Conservation (phyloP, 2,888 invertebrate species). For the Clanis bilineata region DNA sequence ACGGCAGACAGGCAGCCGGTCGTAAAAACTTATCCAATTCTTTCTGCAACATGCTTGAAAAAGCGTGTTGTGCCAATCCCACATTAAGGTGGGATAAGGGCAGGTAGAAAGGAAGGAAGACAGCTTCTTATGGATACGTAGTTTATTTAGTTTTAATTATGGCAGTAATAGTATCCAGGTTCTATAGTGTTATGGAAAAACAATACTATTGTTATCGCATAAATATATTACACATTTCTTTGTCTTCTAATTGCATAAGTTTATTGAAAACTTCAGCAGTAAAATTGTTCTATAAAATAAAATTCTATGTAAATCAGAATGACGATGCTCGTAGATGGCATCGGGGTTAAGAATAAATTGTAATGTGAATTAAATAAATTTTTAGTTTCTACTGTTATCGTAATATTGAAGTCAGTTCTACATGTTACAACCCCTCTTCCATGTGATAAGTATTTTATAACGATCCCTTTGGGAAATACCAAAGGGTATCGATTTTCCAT, state of each 20-base stretch:
- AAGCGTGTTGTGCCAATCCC: no score
- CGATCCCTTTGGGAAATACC: constrained; percentile 5
- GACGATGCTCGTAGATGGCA: not conserved
- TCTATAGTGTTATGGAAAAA: not conserved
- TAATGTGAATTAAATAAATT: not conserved
- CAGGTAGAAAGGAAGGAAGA: no score
- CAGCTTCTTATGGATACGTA: no score
- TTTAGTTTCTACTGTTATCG: not conserved
- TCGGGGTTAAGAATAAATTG: not conserved
- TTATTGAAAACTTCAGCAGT: not conserved
- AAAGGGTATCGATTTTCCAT: not conserved
- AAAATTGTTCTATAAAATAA: no score
- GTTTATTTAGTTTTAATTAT: no score
- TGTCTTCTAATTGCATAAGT: not conserved
- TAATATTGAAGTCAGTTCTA: not conserved
- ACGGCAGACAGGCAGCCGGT: no score
- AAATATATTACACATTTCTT: not conserved
- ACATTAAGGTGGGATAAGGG: no score
- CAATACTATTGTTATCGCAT: no score
- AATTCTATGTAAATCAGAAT: not conserved
- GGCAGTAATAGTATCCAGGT: not conserved
- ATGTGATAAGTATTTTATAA: constrained; percentile 4
- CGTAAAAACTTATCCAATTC: no score
- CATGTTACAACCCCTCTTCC: not conserved
- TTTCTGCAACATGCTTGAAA: no score